Percentiles rank a stretch among this genome's conserved stretches.
phyloP scores from a whole-genome alignment of 2,888 invertebrate genomes.

The Epicampocera succincta region DNA sequence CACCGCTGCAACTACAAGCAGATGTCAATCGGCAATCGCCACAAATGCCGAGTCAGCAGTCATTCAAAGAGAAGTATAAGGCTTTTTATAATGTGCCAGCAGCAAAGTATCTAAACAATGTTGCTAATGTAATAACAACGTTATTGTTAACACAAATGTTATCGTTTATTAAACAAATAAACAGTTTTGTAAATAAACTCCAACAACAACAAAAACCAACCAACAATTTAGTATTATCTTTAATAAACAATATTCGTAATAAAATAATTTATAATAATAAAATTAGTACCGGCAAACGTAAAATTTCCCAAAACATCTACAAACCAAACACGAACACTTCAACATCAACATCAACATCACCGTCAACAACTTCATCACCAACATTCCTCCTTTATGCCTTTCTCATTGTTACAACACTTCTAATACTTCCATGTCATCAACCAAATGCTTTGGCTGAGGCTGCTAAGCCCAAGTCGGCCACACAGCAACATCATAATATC shows the following conservation, averaged over 20 bases:
- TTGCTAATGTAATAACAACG: slow-evolving; percentile 69
- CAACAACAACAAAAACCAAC: slow-evolving; percentile 62
- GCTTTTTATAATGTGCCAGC: slow-evolving; percentile 65
- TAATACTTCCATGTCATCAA: slow-evolving; percentile 72
- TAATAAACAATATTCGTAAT: slow-evolving; percentile 66
- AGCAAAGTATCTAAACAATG: slow-evolving; percentile 60
- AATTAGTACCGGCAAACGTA: slow-evolving; percentile 61
- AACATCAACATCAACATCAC: slow-evolving; percentile 13
- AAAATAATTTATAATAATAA: slow-evolving; percentile 69
- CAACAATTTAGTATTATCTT: slow-evolving; percentile 64
- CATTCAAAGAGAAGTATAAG: slow-evolving; percentile 40
- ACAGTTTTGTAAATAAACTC: slow-evolving; percentile 60
- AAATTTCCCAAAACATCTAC: slow-evolving; percentile 35
- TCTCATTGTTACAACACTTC: slow-evolving; percentile 69
- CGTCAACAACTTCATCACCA: slow-evolving; percentile 13
- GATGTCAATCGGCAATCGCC: slow-evolving; percentile 15
- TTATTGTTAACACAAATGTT: slow-evolving; percentile 77
- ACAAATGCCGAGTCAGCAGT: slow-evolving; percentile 26
- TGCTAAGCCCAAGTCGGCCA: slow-evolving; percentile 78
- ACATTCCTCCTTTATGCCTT: slow-evolving; percentile 71
- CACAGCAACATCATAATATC: slow-evolving; percentile 70
- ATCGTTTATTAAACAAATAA: slow-evolving; percentile 71
- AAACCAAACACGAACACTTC: slow-evolving; percentile 5
- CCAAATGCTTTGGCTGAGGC: slow-evolving; percentile 71
- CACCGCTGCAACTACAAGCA: slow-evolving; percentile 38